Percentiles rank a stretch among this genome's conserved stretches.
These are phyloP conservation scores for Pseudochirops cupreus DNA, from an alignment of 2,797 vertebrate species.

Conservation along the genomic window DNA sequence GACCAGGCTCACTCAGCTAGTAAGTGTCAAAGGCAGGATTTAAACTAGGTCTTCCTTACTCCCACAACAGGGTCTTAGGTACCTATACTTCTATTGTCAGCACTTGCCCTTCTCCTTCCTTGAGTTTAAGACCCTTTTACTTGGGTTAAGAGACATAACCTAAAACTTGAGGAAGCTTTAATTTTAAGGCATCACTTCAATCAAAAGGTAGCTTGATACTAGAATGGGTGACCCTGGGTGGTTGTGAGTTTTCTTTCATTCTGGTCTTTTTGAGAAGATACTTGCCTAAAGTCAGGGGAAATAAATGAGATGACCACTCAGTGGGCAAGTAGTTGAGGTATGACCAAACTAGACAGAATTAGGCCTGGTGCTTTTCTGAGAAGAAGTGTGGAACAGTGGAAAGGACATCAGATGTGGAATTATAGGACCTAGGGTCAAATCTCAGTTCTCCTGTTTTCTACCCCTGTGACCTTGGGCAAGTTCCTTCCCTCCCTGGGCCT, in stretches of 20 bases:
- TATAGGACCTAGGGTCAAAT: neutral
- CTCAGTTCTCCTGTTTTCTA: neutral
- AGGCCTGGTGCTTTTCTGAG: neutral
- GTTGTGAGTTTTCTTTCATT: neutral
- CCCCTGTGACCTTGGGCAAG: neutral
- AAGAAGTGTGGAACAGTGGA: neutral
- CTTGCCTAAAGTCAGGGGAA: neutral
- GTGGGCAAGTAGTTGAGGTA: neutral
- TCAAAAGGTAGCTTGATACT: neutral
- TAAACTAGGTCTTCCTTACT: neutral
- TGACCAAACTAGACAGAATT: neutral
- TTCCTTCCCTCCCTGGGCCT: neutral
- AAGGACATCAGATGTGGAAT: neutral
- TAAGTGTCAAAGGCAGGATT: neutral
- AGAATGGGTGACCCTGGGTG: neutral
- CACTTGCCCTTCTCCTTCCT: constrained; percentile 34
- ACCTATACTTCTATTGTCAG: constrained; percentile 14
- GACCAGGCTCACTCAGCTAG: neutral
- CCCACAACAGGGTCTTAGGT: neutral
- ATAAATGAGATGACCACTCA: neutral
- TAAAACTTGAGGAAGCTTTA: constrained; percentile 4
- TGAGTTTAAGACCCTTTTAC: constrained; percentile 15
- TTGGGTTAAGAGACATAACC: constrained; percentile 17
- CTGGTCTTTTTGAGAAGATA: constrained; percentile 17
- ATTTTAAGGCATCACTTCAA: constrained; percentile 14